Base-by-base conservation (phyloP, 2,113 vertebrate genomes). In the Pteruthius melanotis region DNA sequence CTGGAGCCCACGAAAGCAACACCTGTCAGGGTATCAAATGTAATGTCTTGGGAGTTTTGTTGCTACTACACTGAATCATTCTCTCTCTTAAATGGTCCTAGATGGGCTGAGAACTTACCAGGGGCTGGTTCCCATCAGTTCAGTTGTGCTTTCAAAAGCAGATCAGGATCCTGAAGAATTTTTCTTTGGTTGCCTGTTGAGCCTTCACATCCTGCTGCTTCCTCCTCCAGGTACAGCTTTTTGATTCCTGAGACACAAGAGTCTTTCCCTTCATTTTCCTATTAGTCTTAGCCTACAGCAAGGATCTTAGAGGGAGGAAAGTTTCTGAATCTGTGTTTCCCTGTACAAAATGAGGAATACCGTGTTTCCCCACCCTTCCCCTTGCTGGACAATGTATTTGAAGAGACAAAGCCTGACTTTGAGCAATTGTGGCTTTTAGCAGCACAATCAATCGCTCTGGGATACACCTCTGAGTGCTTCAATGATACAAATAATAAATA, bases 31-130 rank as follows among this genome's bases (percentile, higher is more conserved):
- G 11, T 35, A 37, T 3, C 28, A 54, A 31, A 77, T 42, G 20
- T 45, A 30, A 30, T 2, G 6, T 19, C 35, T 53, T 1, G 6
- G 40, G 40, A 47, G 24, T 52, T 59, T 72, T 65, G 42, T 13
- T 27, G n/a, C 16, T 40, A 21, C 33, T 37, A 14, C 1, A 0
- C 2, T 2, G 10, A 79, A 30, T 39, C 28, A 22, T 50, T 57
- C 11, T n/a, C 26, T 61, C 57, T 89, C 72, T 53, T 24, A 33
- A 81, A n/a, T 5, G 28, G 20, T 30, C 63, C 17, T 61, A 44
- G 56, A 7, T 1, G 3, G 52, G 14, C 63, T 82, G 21, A 66
- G 50, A 80, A 86, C 54, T 88, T 61, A 86, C 50, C 79, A 15
- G 2, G 9, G 42, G 64, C 69, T 60, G 42, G 64, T 10, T 66